Percentiles rank a stretch among this genome's conserved stretches.
phyloP scores from a whole-genome alignment of 2,113 vertebrate genomes.

The Pristiophorus japonicus region DNA sequence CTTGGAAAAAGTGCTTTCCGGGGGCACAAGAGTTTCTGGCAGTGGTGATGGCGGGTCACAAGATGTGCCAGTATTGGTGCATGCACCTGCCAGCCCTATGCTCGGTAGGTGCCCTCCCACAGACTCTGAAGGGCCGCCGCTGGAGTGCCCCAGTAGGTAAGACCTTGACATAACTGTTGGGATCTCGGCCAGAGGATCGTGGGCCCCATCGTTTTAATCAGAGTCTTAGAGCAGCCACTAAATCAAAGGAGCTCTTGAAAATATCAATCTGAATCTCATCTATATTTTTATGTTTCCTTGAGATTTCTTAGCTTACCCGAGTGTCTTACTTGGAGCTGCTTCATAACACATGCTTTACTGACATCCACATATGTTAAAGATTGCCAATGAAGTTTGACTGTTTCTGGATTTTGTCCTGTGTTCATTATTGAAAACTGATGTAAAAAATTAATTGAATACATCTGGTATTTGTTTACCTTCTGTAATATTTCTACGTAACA shows the following conservation, averaged over 20 bases:
- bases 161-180: neutral
- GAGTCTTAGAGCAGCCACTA: neutral
- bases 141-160: neutral
- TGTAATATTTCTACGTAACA: neutral
- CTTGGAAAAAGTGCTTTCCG: neutral
- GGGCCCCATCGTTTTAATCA: neutral
- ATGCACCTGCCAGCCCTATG: neutral
- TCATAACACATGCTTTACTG: neutral
- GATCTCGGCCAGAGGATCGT: neutral
- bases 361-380: neutral
- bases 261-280: neutral
- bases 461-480: neutral
- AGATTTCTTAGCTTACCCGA: neutral
- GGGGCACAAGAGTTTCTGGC: neutral
- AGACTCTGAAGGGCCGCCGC: no score
- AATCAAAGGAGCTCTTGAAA: neutral
- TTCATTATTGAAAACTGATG: neutral
- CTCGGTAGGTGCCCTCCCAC: neutral
- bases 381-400: neutral
- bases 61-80: neutral
- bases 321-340: neutral
- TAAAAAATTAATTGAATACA: neutral
- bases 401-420: neutral
- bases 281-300: neutral
- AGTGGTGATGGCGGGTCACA: neutral